Base-by-base conservation (phyloP, 2,888 invertebrate species). In the Scaptodrosophila latifasciaeformis region DNA sequence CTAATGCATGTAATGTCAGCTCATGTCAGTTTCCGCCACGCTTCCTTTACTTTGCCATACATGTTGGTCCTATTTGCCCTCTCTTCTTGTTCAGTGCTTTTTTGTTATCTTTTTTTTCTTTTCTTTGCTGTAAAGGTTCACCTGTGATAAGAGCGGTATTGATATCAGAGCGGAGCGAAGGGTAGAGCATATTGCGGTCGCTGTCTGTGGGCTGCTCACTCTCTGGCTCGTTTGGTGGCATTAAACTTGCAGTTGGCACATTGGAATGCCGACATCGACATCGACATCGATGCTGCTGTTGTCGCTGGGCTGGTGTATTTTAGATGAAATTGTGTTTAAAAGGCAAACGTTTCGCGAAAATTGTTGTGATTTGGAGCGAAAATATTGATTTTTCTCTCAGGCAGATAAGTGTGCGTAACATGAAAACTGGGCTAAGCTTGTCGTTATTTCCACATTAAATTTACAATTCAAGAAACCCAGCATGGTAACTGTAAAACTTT, bases 1-100 rank as follows among this genome's bases (percentile, higher is more conserved):
- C 78, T 71, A 78, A 78, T 77, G 71, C 71, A 74, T 74, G 75
- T 77, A 67, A 71, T 74, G 78, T 78, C 75, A 78, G 65, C 62
- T 70, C 67, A 65, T 68, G 67, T 71, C 70, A 78, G 67, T 60
- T 74, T 71, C 75, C 75, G 62, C 54, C 34, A 51, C 40, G 50
- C 51, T 55, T 59, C 49, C 65, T 50, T 39, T 56, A 19, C 44
- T 43, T 24, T 29, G 17, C 45, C 21, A 21, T 29, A 17, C 10
- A 37, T 15, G 24, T 7, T 7, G 4, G 24, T 3, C 24, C n/a
- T 30, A 13, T 7, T 24, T 3, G 24, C 24, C 4, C 24, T 24
- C 24, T 3, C 24, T 24, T 24, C 24, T 7, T n/a, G n/a, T n/a
- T n/a, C n/a, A n/a, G n/a, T n/a, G n/a, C 9, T 30, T 30, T 10